Percentiles rank a stretch among this genome's conserved stretches.
These are phyloP conservation scores for Eristalis arbustorum DNA, from an alignment of 2,888 invertebrate genomes.

Conservation along the genomic window DNA sequence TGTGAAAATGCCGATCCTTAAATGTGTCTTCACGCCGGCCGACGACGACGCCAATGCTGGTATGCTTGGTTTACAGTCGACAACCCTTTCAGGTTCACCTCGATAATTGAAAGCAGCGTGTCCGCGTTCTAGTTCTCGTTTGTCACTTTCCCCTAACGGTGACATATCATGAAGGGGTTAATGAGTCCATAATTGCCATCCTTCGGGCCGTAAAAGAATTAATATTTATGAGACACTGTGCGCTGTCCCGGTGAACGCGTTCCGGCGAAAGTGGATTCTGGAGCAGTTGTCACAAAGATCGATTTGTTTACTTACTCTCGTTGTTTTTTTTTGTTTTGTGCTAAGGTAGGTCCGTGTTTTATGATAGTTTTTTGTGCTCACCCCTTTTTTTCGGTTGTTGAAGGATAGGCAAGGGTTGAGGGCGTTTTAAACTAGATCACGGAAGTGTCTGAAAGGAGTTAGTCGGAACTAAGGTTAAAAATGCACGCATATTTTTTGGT, in stretches of 20 bases:
- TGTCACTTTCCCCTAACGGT: conserved; percentile 63
- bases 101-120: conserved; percentile 32
- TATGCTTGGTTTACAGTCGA: neutral
- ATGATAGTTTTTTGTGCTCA: conserved; percentile 31
- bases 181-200: conserved; percentile 60
- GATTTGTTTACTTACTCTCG: conserved; percentile 53
- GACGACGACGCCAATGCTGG: neutral
- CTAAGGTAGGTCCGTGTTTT: conserved; percentile 23
- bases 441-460: neutral
- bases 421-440: conserved; percentile 26
- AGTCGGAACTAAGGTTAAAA: neutral
- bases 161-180: conserved; percentile 68
- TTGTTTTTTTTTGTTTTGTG: conserved; percentile 33
- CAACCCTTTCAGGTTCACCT: conserved; percentile 39
- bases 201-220: conserved; percentile 27
- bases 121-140: conserved; percentile 29
- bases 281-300: conserved; percentile 61
- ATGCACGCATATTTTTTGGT: neutral
- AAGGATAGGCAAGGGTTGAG: conserved; percentile 14
- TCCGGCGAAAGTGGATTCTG: conserved; percentile 58
- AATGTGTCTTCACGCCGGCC: neutral
- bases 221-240: conserved; percentile 30
- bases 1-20: conserved; percentile 43
- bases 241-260: conserved; percentile 3
- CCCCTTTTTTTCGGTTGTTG: neutral